Evolutionary conservation across 2,888 invertebrate genomes (phyloP), one percentile per base, ranked within the genome.

Genomic region (Ophonus ardosiacus): DNA sequence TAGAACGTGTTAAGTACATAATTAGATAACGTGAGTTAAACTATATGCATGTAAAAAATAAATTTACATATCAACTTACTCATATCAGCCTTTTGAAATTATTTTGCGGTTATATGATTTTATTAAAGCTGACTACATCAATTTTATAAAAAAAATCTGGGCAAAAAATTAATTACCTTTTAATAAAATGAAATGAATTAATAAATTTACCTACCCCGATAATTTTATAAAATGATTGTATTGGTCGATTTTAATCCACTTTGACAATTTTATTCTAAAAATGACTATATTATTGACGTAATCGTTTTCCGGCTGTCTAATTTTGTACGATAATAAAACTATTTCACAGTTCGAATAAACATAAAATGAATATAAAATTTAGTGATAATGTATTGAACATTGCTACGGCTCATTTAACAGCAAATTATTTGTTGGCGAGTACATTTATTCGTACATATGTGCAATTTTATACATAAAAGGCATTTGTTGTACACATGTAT

Each of bases 1-100:
- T 61, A 61, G 8, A 61, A 61, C 18, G 59, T 61, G 59, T 61
- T 61, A 61, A 61, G 59, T 61, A 61, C 21, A 61, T 61, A 61
- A 61, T 61, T 61, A 17, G 59, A 61, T 61, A 15, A 61, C 15
- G 59, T 61, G 7, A 1, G 8, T 17, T 17, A 61, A 17, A 61
- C 17, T 17, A 10, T 61, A 18, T 61, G 18, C 59, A 17, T 17
- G 18, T 17, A 61, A 17, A 51, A 61, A 61, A n/a, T 15, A 61
- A 17, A 61, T 61, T 61, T 61, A 61, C 59, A 61, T 18, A 61
- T 18, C 59, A 61, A 7, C 6, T 7, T 18, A 61, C 6, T 10
- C 7, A 2, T 51, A 51, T 51, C 43, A 13, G 5, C 43, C 8
- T 6, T 51, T 51, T 51, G 10, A 51, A 13, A 10, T 51, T 51